Conservation (phyloP, 2,888 invertebrate genomes). For the Conistra vaccinii region DNA sequence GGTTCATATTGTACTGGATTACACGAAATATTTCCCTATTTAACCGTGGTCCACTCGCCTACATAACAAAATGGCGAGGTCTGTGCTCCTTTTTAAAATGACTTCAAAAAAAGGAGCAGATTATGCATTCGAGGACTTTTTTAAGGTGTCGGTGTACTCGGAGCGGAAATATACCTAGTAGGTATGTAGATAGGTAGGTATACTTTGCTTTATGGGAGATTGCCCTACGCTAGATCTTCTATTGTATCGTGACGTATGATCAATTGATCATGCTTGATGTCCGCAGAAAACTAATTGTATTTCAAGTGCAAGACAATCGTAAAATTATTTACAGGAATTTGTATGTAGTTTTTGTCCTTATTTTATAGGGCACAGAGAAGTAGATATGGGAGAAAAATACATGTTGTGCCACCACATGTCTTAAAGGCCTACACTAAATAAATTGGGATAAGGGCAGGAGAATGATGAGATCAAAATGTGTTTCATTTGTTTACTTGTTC, state of each 20-base stretch:
- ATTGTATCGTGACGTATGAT: background rate
- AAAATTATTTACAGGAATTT: background rate
- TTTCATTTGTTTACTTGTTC: too few species aligned
- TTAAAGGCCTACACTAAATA: too few species aligned
- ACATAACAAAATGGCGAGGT: background rate
- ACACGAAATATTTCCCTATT: background rate
- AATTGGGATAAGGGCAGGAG: too few species aligned
- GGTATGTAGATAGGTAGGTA: background rate
- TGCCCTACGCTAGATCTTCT: background rate
- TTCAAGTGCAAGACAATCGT: background rate
- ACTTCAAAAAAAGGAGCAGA: background rate
- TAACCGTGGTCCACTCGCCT: background rate
- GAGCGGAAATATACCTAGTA: background rate
- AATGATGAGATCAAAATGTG: too few species aligned
- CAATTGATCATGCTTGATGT: background rate
- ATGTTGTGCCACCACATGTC: background rate
- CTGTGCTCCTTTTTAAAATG: background rate
- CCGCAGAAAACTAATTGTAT: background rate
- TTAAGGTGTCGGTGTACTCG: background rate
- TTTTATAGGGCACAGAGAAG: background rate
- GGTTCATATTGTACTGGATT: background rate
- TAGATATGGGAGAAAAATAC: background rate
- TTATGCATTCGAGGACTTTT: background rate
- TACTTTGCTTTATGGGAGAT: background rate
- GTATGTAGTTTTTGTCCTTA: too few species aligned